These are phyloP conservation scores for Brachystomella parvula DNA, from an alignment of 1,140 invertebrate species.

Conservation along the genomic window DNA sequence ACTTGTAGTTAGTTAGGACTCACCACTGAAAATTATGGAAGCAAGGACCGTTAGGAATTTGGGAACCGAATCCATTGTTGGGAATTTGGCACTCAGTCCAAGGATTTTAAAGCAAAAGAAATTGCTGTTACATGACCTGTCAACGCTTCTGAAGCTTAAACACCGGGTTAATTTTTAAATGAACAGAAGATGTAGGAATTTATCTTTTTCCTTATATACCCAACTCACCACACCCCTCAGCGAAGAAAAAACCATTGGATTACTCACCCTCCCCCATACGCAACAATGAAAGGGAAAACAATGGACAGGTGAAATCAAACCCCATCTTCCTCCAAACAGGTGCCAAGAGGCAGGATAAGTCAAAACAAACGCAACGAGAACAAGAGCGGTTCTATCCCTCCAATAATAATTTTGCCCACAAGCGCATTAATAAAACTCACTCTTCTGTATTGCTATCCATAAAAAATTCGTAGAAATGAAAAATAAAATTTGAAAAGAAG, in stretches of 20 bases:
- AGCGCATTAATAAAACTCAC: no score
- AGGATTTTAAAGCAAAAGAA: no score
- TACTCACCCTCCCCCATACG: neutral
- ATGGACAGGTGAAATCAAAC: neutral
- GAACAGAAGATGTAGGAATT: no score
- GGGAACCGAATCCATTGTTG: neutral
- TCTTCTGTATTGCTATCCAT: no score
- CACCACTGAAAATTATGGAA: slow-evolving; percentile 3
- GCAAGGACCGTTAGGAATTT: neutral
- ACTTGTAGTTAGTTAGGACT: neutral
- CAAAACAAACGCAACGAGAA: neutral
- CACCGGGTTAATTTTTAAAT: neutral
- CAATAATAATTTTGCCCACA: no score
- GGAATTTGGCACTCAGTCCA: neutral
- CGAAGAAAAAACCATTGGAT: neutral
- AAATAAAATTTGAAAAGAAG: no score
- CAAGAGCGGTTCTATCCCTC: no score
- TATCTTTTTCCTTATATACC: neutral
- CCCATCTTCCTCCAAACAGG: neutral
- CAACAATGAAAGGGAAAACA: neutral
- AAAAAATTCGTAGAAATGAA: no score
- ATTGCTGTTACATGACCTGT: neutral
- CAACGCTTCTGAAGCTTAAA: neutral
- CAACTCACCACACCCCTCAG: neutral
- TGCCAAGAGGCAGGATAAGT: neutral